phyloP scores from a whole-genome alignment of 2,797 vertebrate species.

The Sebastes trivittatus region DNA sequence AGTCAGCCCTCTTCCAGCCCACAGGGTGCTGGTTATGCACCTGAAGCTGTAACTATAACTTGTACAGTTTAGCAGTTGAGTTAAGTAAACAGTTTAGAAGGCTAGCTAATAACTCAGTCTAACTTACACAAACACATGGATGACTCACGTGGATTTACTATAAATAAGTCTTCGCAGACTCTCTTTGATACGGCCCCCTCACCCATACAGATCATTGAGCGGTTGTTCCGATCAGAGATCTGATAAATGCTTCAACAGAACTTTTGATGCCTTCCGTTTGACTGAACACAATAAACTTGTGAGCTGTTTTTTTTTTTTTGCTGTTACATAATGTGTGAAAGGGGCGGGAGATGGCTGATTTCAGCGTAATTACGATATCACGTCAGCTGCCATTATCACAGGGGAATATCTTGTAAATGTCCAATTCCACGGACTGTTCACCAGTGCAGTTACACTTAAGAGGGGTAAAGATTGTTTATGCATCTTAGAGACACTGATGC shows the following conservation, averaged over 20 bases:
- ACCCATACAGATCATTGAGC: not conserved
- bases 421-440: not conserved
- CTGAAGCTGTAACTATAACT: not conserved
- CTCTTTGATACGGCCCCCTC: not conserved
- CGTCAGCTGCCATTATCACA: not conserved
- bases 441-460: rapidly evolving
- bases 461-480: not conserved
- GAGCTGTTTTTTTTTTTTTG: not conserved
- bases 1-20: not conserved
- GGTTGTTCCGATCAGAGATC: not conserved
- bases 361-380: not conserved
- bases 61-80: not conserved
- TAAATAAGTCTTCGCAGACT: not conserved
- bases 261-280: not conserved
- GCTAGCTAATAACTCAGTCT: not conserved
- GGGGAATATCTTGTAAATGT: not conserved
- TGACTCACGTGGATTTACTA: not conserved
- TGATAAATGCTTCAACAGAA: not conserved
- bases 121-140: not conserved
- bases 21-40: not conserved
- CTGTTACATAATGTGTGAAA: not conserved
- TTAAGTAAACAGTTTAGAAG: not conserved
- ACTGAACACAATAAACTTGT: not conserved
- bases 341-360: not conserved
- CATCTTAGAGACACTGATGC: not conserved